Evolutionary conservation across 1,140 invertebrate species (phyloP).

Genomic region (Camponotus vicinus): DNA sequence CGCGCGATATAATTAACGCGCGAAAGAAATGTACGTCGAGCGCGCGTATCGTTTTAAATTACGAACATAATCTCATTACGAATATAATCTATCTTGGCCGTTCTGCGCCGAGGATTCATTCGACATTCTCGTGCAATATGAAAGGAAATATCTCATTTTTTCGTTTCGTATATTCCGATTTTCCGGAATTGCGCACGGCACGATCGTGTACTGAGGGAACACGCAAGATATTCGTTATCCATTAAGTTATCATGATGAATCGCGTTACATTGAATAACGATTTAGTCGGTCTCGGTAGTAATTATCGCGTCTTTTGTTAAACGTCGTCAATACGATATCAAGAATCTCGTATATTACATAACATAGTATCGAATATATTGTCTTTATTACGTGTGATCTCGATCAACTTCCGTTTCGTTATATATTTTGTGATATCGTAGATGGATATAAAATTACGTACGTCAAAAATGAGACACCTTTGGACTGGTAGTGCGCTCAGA

Average conservation of each 20-base stretch:
- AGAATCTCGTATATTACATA: conserved; percentile 31
- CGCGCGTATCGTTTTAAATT: conserved; percentile 31
- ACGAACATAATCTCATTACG: conserved; percentile 9
- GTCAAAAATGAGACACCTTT: conserved; percentile 39
- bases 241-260: conserved; percentile 35
- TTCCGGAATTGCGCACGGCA: conserved; percentile 2
- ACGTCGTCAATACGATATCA: neutral
- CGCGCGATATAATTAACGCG: conserved; percentile 52
- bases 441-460: conserved; percentile 1
- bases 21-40: conserved; percentile 58
- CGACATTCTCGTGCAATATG: conserved; percentile 34
- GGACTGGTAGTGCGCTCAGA: conserved; percentile 50
- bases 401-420: conserved; percentile 26
- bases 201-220: neutral
- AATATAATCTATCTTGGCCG: conserved; percentile 26
- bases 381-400: conserved; percentile 23
- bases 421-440: conserved; percentile 40
- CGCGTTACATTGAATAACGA: conserved; percentile 7
- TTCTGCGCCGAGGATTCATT: conserved; percentile 39
- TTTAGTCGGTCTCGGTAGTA: neutral
- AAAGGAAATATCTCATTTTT: conserved; percentile 28
- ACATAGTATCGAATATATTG: neutral
- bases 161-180: neutral
- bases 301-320: neutral
- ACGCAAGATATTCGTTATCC: conserved; percentile 19